Conservation (phyloP, 2,888 invertebrate genomes). For the Pyrocoelia pectoralis region DNA sequence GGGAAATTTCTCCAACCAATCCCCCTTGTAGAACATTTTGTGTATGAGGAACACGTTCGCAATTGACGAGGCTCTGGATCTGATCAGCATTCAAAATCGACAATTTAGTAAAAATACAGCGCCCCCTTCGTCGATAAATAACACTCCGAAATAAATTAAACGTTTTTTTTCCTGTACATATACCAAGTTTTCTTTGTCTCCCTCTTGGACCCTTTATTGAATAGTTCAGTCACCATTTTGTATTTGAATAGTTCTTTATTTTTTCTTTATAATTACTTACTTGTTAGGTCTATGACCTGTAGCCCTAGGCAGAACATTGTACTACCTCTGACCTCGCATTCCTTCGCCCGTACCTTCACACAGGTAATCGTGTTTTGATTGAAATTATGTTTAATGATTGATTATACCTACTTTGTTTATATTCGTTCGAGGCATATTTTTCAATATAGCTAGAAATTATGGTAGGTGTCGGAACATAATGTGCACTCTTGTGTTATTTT, state of each 20-base stretch:
- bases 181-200: constrained; percentile 24
- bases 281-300: constrained; percentile 55
- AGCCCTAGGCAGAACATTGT: constrained; percentile 56
- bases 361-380: constrained; percentile 40
- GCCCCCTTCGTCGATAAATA: constrained; percentile 34
- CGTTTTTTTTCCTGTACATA: constrained; percentile 23
- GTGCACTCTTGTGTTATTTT: too few relatives aligned
- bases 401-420: constrained; percentile 33
- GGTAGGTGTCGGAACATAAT: too few relatives aligned
- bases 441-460: neutral
- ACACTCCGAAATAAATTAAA: constrained; percentile 38
- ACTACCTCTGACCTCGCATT: constrained; percentile 61
- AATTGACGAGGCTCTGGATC: constrained; percentile 38
- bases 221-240: constrained; percentile 26
- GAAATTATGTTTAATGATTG: constrained; percentile 46
- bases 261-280: constrained; percentile 19
- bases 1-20: constrained; percentile 18
- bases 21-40: constrained; percentile 22
- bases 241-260: constrained; percentile 23
- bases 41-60: constrained; percentile 36
- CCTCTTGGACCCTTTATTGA: constrained; percentile 24
- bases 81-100: constrained; percentile 40
- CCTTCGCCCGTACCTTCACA: constrained; percentile 55
- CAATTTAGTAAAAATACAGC: constrained; percentile 40
- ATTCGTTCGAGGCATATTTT: neutral